Evolutionary conservation across 2,888 invertebrate species (phyloP).

Genomic region (Drosophila tanythrix): DNA sequence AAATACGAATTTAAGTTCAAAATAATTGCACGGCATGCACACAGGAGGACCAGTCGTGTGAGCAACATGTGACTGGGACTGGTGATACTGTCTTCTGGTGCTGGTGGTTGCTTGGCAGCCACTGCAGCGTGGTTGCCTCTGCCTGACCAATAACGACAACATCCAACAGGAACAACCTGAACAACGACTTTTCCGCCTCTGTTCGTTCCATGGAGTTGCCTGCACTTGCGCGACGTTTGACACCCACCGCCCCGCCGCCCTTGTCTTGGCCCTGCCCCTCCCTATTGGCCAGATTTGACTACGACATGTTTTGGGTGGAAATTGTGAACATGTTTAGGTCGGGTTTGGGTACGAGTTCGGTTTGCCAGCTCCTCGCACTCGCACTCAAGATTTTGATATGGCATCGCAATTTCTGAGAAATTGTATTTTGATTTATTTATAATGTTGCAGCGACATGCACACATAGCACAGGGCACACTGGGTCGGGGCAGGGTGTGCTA

Average conservation of each 20-base stretch:
- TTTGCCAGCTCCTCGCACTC: constrained; percentile 23
- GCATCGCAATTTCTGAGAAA: constrained; percentile 83
- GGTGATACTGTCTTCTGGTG: background rate
- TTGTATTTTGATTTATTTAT: constrained; percentile 83
- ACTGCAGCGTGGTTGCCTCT: constrained; percentile 13
- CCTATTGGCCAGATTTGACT: constrained; percentile 43
- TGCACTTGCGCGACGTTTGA: constrained; percentile 26
- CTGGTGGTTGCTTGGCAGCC: constrained; percentile 17
- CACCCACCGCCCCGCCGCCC: constrained; percentile 14
- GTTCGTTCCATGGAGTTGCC: constrained; percentile 37
- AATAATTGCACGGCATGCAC: constrained; percentile 82
- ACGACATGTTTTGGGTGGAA: constrained; percentile 80
- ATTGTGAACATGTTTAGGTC: constrained; percentile 62
- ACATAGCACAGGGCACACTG: constrained; percentile 42
- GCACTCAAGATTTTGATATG: constrained; percentile 78
- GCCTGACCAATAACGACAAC: constrained; percentile 65
- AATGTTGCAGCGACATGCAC: constrained; percentile 83
- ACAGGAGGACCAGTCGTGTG: constrained; percentile 60
- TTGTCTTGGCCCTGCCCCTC: constrained; percentile 29
- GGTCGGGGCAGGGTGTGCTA: background rate
- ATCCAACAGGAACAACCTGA: constrained; percentile 69
- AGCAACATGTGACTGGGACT: constrained; percentile 47
- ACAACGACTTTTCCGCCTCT: constrained; percentile 79
- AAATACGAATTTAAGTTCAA: constrained; percentile 82
- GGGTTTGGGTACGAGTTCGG: constrained; percentile 3